A percentile compares a stretch with the other conserved stretches of the same genome.
Evolutionary conservation across 2,888 invertebrate genomes (phyloP).

Genomic region (Pteria penguin): DNA sequence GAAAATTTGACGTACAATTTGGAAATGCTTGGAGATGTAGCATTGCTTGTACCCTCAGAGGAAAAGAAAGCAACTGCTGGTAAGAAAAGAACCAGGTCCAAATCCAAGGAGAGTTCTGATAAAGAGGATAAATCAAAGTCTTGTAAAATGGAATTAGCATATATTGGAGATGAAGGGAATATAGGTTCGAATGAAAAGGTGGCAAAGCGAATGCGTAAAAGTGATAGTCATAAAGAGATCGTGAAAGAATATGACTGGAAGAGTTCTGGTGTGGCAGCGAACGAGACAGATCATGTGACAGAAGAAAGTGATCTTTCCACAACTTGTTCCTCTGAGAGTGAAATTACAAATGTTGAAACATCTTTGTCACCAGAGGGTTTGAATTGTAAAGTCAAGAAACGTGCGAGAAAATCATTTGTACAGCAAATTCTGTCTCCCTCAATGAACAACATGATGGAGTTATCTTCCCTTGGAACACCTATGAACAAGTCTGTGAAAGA

Average conservation of each 20-base stretch:
- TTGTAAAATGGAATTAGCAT: not conserved
- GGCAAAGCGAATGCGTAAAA: not conserved
- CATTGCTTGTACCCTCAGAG: slow-evolving; percentile 45
- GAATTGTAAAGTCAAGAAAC: not conserved
- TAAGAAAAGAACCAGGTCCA: not conserved
- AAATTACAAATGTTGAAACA: too few relatives aligned
- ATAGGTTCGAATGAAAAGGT: not conserved
- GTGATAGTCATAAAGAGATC: not conserved
- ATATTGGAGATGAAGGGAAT: too few relatives aligned
- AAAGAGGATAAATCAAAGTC: not conserved
- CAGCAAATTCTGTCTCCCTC: not conserved
- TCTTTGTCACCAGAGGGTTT: too few relatives aligned
- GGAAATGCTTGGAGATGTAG: slow-evolving; percentile 74
- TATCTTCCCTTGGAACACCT: not conserved
- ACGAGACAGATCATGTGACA: not conserved
- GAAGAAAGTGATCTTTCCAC: not conserved
- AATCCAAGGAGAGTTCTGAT: not conserved
- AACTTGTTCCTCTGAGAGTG: not conserved
- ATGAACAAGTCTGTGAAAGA: too few relatives aligned
- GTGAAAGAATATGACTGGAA: not conserved
- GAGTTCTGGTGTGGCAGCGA: too few relatives aligned
- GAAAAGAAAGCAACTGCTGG: not conserved
- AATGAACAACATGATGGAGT: not conserved
- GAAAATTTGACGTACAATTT: slow-evolving; percentile 65
- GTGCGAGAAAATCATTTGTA: not conserved